Conservation (phyloP, 1,140 invertebrate species). For the Cyphomyrmex costatus region DNA sequence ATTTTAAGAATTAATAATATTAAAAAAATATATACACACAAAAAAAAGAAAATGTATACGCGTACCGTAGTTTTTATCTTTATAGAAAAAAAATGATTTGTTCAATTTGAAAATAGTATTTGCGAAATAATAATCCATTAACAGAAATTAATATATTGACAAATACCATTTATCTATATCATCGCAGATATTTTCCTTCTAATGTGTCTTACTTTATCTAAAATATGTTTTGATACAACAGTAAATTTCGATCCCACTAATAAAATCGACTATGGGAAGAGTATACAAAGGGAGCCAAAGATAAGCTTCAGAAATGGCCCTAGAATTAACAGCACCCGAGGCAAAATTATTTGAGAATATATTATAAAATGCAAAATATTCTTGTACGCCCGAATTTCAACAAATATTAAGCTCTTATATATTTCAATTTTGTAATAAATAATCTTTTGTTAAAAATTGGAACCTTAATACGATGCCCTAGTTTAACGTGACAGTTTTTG, state of each 20-base stretch:
- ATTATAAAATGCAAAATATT: not conserved
- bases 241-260: slow-evolving; percentile 61
- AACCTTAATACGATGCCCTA: not conserved
- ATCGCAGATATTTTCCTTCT: not conserved
- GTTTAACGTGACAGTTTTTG: not conserved
- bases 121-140: not conserved
- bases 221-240: slow-evolving; percentile 46
- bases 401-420: not conserved
- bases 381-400: not conserved
- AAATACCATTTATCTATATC: not conserved
- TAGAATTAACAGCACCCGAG: not conserved
- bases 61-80: not conserved
- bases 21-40: not conserved
- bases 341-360: not conserved
- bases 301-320: slow-evolving; percentile 34
- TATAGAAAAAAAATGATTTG: not conserved
- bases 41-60: not conserved
- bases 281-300: slow-evolving; percentile 66
- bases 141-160: slow-evolving; percentile 30
- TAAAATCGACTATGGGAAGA: slow-evolving; percentile 80
- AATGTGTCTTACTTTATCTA: slow-evolving; percentile 57
- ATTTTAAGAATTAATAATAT: not conserved
- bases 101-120: not conserved
- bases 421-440: not conserved
- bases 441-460: slow-evolving; percentile 5